Evolutionary conservation across 2,113 vertebrate species (phyloP), one percentile per base, ranked within the genome.

Genomic region (Irena cyanogastra): DNA sequence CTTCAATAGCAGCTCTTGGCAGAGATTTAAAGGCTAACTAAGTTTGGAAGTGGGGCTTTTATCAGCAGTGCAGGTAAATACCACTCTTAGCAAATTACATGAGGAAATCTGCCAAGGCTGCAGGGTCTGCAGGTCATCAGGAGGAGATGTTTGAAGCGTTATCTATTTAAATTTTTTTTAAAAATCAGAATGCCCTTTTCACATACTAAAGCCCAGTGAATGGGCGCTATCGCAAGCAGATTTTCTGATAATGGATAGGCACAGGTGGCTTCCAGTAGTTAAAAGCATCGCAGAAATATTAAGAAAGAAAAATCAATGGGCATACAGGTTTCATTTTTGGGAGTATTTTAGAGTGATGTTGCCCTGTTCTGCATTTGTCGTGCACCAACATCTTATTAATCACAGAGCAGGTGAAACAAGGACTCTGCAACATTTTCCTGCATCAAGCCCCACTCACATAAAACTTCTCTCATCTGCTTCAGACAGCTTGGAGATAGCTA

Each of bases 21-120:
- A 96, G 41, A 13, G 27, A 52, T 85, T 94, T 93, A 95, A 92
- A 95, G 74, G 66, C 71, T 77, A 95, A 77, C 80, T 86, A 69
- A 91, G 31, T 47, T 39, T 91, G 75, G 39, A 94, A 88, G 54
- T 45, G 35, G 41, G 64, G 66, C 37, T 50, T 87, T 82, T 83
- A 86, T 86, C 74, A 93, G 37, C 22, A 78, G 63, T 76, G 60
- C 33, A 92, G 72, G 70, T 92, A 96, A 96, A 92, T 91, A 69
- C 20, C 16, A 50, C 7, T n/a, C 45, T 68, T 56, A 74, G 52
- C 16, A 86, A 93, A 89, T 89, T 91, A 63, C 47, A 61, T 24
- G 31, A 74, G 61, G 44, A 82, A 90, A 90, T 49, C 63, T 75
- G 69, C 83, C 86, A 87, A 95, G 52, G 12, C 65, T 91, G 45